Base-by-base conservation (phyloP, 2,888 invertebrate species). In the Synergus umbraculus region DNA sequence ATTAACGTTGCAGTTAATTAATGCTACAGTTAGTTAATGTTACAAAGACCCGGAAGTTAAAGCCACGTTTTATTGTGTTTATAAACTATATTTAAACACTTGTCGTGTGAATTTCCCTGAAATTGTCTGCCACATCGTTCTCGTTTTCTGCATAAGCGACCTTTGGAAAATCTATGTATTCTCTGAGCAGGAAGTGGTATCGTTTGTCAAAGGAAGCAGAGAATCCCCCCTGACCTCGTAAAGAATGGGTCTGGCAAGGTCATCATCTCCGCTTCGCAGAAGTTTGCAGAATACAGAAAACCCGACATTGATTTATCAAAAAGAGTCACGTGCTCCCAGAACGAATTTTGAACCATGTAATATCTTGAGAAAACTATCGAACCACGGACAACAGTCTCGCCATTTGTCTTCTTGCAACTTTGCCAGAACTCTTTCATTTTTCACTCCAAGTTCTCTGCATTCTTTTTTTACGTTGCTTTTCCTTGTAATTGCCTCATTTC, bases 81-180 rank as follows among this genome's bases (percentile, higher is more conserved):
- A 37, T 7, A 37, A 37, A 37, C 37, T 37, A 5, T 37, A 37
- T 37, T 37, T 37, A 5, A 37, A 37, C 37, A 5, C 5, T 37
- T 37, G 37, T 37, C 46, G 8, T 46, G 18, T 60, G 60, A n/a
- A 60, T 58, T 58, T 58, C 9, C 9, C 9, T 58, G 18, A 58
- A 58, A 58, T 58, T 58, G 2, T 18, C 58, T 18, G 18, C n/a
- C 58, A 12, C 60, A 9, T 22, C 22, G 60, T 60, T 60, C 54
- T 60, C 29, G 22, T 69, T 69, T 46, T 49, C 9, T 46, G 13
- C 15, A 49, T 46, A 69, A 69, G 29, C 46, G 46, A 69, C 46
- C 46, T 69, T 46, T 69, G 49, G 69, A 82, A 85, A 85, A 78
- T 60, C 77, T 60, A 13, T 58, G 22, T 43, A 67, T 79, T 65